These are phyloP conservation scores for Dolomedes plantarius DNA, from an alignment of 2,888 invertebrate genomes.

Conservation along the genomic window DNA sequence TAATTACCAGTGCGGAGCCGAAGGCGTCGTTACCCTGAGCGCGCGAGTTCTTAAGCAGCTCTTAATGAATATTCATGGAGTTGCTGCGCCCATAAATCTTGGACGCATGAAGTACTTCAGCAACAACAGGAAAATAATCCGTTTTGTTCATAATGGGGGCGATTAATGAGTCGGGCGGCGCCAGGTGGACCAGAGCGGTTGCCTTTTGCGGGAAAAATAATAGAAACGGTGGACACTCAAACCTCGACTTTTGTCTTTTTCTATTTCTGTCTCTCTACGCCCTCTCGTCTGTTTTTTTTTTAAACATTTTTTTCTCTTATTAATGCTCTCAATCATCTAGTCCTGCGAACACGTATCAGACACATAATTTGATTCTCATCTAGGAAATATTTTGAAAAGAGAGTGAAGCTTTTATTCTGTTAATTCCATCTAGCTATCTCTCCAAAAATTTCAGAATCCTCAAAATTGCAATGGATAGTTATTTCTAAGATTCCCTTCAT, in stretches of 20 bases:
- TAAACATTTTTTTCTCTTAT: no score
- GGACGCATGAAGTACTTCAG: constrained; percentile 9
- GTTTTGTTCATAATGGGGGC: constrained; percentile 7
- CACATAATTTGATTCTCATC: no score
- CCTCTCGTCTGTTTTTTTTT: no score
- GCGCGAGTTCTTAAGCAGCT: neutral
- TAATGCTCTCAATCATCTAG: no score
- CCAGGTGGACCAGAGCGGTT: constrained; percentile 1
- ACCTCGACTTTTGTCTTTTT: neutral
- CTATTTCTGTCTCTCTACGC: neutral
- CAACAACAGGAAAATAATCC: constrained; percentile 18
- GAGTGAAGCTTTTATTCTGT: no score
- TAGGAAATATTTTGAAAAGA: no score
- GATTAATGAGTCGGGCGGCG: constrained; percentile 2
- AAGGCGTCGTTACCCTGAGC: neutral
- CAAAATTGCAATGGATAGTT: no score
- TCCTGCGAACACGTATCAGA: no score
- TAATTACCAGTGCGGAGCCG: constrained; percentile 12
- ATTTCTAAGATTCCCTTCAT: no score
- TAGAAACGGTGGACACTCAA: neutral
- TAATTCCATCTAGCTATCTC: no score
- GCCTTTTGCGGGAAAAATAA: neutral
- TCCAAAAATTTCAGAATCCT: no score
- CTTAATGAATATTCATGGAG: constrained; percentile 18
- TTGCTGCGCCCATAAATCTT: neutral